Percentiles rank a stretch among this genome's conserved stretches.
These are phyloP conservation scores for Dendropsophus ebraccatus DNA, from an alignment of 2,113 vertebrate species.

Conservation along the genomic window DNA sequence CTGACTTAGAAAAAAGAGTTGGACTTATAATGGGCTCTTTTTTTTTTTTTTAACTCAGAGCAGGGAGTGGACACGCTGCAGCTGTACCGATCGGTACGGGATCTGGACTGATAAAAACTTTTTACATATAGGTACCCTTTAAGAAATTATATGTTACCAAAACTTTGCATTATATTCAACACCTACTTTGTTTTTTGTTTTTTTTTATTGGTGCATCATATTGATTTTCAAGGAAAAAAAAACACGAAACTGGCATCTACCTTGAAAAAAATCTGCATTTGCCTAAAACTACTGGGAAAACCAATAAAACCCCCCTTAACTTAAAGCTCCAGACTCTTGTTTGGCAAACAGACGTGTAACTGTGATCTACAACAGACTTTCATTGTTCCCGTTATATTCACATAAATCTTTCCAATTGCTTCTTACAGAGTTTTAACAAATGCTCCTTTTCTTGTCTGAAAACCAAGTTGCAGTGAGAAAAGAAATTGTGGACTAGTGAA, in stretches of 20 bases:
- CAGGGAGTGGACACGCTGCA: too few species aligned
- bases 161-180: too few species aligned
- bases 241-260: neutral
- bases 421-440: conserved; percentile 9
- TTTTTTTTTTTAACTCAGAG: too few species aligned
- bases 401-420: conserved; percentile 25
- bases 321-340: neutral
- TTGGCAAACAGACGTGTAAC: neutral
- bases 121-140: too few species aligned
- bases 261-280: neutral
- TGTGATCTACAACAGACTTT: conserved; percentile 21
- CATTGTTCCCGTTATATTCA: conserved; percentile 24
- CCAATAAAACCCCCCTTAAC: neutral
- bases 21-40: too few species aligned
- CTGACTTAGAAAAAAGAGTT: too few species aligned
- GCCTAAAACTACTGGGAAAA: neutral
- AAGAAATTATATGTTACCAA: too few species aligned
- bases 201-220: neutral
- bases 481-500: conserved; percentile 36
- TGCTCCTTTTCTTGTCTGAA: conserved; percentile 15
- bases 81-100: too few species aligned
- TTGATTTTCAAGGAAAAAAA: neutral
- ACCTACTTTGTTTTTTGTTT: too few species aligned
- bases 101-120: too few species aligned
- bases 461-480: conserved; percentile 1